Evolutionary conservation across 2,797 vertebrate genomes (phyloP), one percentile per base, ranked within the genome.

Genomic region (Buphagus erythrorhynchus): DNA sequence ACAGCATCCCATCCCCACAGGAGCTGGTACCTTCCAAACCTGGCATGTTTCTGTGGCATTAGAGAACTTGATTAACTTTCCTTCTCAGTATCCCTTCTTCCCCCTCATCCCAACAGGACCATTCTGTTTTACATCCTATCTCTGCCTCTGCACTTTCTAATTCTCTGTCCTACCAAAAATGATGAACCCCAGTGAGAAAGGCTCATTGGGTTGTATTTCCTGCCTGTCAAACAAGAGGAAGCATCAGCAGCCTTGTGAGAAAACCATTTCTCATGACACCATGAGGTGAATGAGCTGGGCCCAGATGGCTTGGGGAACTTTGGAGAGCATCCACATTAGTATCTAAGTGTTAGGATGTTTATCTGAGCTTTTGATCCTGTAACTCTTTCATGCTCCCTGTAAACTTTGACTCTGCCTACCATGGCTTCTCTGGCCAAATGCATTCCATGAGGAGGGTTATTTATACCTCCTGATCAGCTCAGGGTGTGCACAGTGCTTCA

Each of bases 171-270:
- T 29, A 38, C 36, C 1, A 2, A 69, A 76, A 80, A 40, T 25
- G 1, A 69, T 20, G 15, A 90, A 61, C 62, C 84, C 75, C 18
- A 26, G 43, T 9, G 4, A 90, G 73, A 73, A 93, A 76, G 62
- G 17, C 40, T 79, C 74, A 33, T n/a, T 79, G 45, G 77, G 48
- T 58, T 89, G 51, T 42, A 84, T 95, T 91, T 95, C 82, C 91
- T 90, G 89, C 78, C 78, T 78, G 75, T 69, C 76, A 95, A 90
- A 75, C 52, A 66, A 20, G 43, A 94, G 87, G 59, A 94, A 95
- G 58, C 55, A 79, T 38, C 69, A 88, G 69, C 88, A 95, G 42
- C 62, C 17, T 65, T 73, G 79, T 0, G 17, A 91, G 73, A 95
- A 95, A 90, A 49, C 7, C 33, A 69, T 88, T 95, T 81, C 51